A percentile compares a stretch with the other conserved stretches of the same genome.
These are phyloP conservation scores for Chymomyza caudatula DNA, from an alignment of 2,888 invertebrate genomes.

Conservation along the genomic window DNA sequence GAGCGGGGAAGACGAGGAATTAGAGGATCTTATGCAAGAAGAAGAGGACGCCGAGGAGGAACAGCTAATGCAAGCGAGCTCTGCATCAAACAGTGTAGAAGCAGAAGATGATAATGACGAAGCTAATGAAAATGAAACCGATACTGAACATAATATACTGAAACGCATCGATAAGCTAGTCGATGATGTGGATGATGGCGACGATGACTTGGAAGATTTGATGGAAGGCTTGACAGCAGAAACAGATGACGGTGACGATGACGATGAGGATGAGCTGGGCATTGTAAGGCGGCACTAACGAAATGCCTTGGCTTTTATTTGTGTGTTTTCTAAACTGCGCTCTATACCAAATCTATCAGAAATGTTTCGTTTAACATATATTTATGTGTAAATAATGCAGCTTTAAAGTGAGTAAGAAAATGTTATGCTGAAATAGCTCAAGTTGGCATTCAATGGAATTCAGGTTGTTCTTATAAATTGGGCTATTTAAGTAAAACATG, in stretches of 20 bases:
- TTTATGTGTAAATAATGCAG: conserved; percentile 58
- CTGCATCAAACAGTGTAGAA: conserved; percentile 19
- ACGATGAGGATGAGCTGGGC: conserved; percentile 28
- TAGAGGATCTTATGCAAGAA: conserved; percentile 34
- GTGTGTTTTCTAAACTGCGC: conserved; percentile 59
- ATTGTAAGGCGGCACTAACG: neutral
- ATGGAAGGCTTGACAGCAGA: conserved; percentile 44
- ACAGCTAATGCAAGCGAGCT: conserved; percentile 5
- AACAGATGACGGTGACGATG: conserved; percentile 25
- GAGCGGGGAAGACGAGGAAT: conserved; percentile 18
- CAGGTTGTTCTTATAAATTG: neutral
- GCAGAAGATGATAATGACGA: conserved; percentile 5
- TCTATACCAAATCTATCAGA: conserved; percentile 76
- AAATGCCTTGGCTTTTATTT: conserved; percentile 13
- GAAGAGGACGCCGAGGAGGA: conserved; percentile 21
- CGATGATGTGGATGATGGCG: conserved; percentile 60
- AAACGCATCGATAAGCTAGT: conserved; percentile 69
- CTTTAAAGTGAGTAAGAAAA: conserved; percentile 21
- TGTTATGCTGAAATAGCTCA: neutral
- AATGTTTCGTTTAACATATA: conserved; percentile 46
- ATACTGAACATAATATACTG: conserved; percentile 56
- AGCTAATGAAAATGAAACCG: conserved; percentile 13
- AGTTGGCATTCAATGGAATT: neutral
- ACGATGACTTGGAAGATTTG: conserved; percentile 56
- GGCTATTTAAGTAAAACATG: neutral